A percentile compares a stretch with the other conserved stretches of the same genome.
Evolutionary conservation across 2,888 invertebrate genomes (phyloP).

Genomic region (Pammene fasciana): DNA sequence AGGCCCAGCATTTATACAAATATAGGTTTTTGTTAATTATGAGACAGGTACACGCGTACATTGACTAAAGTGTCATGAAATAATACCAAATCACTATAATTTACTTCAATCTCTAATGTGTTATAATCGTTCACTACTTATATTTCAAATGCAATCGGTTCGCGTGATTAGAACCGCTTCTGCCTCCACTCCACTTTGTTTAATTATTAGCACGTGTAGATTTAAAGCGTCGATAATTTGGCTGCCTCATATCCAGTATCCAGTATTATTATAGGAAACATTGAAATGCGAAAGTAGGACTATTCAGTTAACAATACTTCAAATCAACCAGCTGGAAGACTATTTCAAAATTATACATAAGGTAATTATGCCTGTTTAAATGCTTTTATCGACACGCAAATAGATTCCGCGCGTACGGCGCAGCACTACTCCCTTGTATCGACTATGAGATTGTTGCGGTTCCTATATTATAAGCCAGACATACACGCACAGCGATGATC

Average conservation of each 20-base stretch:
- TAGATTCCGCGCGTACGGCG: conserved; percentile 4
- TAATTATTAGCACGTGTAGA: conserved; percentile 20
- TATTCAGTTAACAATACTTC: conserved; percentile 48
- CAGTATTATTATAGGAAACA: conserved; percentile 52
- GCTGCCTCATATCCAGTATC: conserved; percentile 48
- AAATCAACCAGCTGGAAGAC: conserved; percentile 76
- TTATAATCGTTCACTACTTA: conserved; percentile 41
- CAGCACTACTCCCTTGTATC: conserved; percentile 68
- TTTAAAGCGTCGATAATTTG: conserved; percentile 38
- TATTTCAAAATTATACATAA: conserved; percentile 52
- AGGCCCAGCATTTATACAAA: conserved; percentile 66
- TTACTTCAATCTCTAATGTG: conserved; percentile 45
- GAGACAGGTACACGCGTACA: conserved; percentile 74
- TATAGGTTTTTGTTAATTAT: conserved; percentile 56
- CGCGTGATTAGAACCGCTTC: conserved; percentile 26
- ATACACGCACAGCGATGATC: conserved; percentile 73
- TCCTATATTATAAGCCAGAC: conserved; percentile 76
- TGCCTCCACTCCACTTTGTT: conserved; percentile 6
- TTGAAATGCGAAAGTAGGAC: conserved; percentile 59
- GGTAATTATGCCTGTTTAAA: conserved; percentile 37
- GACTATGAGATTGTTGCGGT: conserved; percentile 67
- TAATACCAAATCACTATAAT: conserved; percentile 58
- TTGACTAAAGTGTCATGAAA: conserved; percentile 70
- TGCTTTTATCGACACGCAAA: conserved; percentile 36
- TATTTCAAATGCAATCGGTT: conserved; percentile 40